Conservation (phyloP, 2,797 vertebrate genomes). For the Loriculus beryllinus region DNA sequence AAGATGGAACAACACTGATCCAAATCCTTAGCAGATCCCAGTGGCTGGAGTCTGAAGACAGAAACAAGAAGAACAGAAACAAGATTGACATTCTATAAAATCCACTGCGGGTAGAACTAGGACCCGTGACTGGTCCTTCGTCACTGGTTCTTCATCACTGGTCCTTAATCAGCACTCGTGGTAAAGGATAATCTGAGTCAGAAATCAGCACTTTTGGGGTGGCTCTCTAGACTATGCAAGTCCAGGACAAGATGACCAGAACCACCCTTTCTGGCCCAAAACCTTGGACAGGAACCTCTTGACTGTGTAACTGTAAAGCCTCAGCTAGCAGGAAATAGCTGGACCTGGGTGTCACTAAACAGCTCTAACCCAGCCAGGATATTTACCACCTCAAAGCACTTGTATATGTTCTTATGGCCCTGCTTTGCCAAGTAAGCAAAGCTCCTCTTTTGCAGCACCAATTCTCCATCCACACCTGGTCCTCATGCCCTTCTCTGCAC, state of each 20-base stretch:
- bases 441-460: background rate
- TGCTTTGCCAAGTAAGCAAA: background rate
- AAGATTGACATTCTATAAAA: background rate
- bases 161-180: background rate
- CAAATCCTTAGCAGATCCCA: background rate
- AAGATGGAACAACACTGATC: background rate
- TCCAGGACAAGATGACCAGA: background rate
- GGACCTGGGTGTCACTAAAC: background rate
- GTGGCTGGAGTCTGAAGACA: background rate
- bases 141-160: background rate
- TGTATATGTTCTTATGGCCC: accelerated
- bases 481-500: background rate
- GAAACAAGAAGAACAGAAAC: background rate
- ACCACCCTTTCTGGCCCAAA: background rate
- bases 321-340: background rate
- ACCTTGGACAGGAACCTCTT: background rate
- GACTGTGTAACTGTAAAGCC: background rate
- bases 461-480: background rate
- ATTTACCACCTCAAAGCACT: background rate
- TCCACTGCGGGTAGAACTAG: background rate
- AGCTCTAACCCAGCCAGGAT: background rate
- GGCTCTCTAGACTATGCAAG: background rate
- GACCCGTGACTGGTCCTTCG: accelerated
- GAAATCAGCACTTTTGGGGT: background rate
- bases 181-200: background rate